Percentiles rank a stretch among this genome's conserved stretches.
Evolutionary conservation across 1,140 invertebrate genomes (phyloP).

Genomic region (Drosophila kohkoa): DNA sequence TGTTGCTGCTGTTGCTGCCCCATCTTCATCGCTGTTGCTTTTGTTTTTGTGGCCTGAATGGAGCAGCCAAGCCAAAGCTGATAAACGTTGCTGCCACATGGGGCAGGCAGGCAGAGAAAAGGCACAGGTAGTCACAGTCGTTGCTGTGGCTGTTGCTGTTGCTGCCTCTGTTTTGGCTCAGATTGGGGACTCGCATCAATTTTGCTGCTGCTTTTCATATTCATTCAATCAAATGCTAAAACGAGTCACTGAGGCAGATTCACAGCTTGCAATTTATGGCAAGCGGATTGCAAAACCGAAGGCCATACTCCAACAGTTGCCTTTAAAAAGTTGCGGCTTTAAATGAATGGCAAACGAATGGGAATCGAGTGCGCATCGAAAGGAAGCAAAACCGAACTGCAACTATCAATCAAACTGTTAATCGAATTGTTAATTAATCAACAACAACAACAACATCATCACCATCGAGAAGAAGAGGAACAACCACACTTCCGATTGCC

Average conservation of each 20-base stretch:
- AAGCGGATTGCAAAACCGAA: slow-evolving; percentile 13
- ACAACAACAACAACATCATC: slow-evolving; percentile 6
- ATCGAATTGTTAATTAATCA: slow-evolving; percentile 58
- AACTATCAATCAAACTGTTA: slow-evolving; percentile 47
- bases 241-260: slow-evolving; percentile 25
- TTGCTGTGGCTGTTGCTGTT: slow-evolving; percentile 10
- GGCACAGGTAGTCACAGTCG: slow-evolving; percentile 8
- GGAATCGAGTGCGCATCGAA: background rate
- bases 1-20: background rate
- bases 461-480: too few relatives aligned
- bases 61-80: slow-evolving; percentile 30
- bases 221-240: slow-evolving; percentile 71
- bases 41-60: slow-evolving; percentile 24
- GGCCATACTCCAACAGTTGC: background rate
- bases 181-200: slow-evolving; percentile 37
- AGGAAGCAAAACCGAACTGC: background rate
- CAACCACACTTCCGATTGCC: slow-evolving; percentile 41
- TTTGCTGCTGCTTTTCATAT: slow-evolving; percentile 59
- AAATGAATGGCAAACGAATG: background rate
- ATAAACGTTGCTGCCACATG: slow-evolving; percentile 49
- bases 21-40: background rate
- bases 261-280: slow-evolving; percentile 27
- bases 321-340: slow-evolving; percentile 12
- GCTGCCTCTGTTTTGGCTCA: slow-evolving; percentile 9
- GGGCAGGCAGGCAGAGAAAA: slow-evolving; percentile 20